Base-by-base conservation (phyloP, 2,888 invertebrate species). In the Dyspetes luteomarginatus region DNA sequence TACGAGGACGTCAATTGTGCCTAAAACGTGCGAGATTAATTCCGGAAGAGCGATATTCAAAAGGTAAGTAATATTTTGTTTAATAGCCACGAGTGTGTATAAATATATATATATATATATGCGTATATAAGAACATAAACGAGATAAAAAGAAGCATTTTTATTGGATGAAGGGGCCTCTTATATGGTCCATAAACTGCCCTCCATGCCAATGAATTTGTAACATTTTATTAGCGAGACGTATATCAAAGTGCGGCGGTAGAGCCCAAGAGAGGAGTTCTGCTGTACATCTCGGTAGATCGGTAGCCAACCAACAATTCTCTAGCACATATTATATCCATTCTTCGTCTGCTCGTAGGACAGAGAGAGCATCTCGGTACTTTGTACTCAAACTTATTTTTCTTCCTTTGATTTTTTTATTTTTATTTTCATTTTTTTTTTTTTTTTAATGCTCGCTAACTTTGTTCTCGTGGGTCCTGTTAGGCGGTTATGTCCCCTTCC, bases 141-240 rank as follows among this genome's bases (percentile, higher is more conserved):
- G 62, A 60, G 56, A 68, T 76, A 55, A 67, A 74, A 78, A 80
- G 82, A n/a, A 84, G 65, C 80, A 82, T 81, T 78, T 67, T 84
- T 28, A 58, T 80, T 81, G 86, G 88, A 90, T 88, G 87, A 89
- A 88, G 87, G 86, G n/a, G n/a, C n/a, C n/a, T 73, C 72, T 84
- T 80, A 81, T 55, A 69, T 56, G 58, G 67, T 78, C 83, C 90
- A 88, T 91, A 91, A 91, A 91, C 87, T 87, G 86, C 86, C 88
- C 88, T 83, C 82, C 82, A 84, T 86, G 85, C 43, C 89, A 84
- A 87, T 89, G 90, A 91, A 91, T 91, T 90, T 91, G 90, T 91
- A 90, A 89, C 86, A 89, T 91, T 91, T 91, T 91, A 91, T 91
- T 90, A 88, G 87, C 85, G 78, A 81, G 79, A 82, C 85, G 84